Evolutionary conservation across 2,113 vertebrate genomes (phyloP).

Genomic region (Oceanites oceanicus): DNA sequence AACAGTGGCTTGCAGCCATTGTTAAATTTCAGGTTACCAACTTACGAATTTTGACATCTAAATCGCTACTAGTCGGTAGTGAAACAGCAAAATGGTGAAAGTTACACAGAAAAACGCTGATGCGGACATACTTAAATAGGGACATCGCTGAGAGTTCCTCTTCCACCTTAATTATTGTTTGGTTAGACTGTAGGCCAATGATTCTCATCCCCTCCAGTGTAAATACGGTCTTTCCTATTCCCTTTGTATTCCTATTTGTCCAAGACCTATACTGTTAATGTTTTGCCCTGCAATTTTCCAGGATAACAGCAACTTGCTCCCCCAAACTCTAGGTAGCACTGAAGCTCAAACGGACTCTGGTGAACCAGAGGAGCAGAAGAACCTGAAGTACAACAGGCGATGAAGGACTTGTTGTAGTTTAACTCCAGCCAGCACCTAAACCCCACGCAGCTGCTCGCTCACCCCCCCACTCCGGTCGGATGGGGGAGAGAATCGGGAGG

Average conservation of each 20-base stretch:
- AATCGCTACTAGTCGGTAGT: background rate
- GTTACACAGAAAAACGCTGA: background rate
- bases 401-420: no score
- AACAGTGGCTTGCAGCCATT: background rate
- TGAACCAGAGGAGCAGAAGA: background rate
- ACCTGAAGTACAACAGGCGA: background rate
- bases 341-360: background rate
- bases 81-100: background rate
- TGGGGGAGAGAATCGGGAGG: no score
- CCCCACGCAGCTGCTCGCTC: no score
- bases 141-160: background rate
- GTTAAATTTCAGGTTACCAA: background rate
- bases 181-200: background rate
- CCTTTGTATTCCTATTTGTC: background rate
- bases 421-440: no score
- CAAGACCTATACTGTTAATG: background rate
- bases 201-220: background rate
- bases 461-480: no score
- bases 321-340: background rate
- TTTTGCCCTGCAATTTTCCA: background rate
- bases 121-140: background rate
- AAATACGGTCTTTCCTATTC: background rate
- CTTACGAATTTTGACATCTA: background rate
- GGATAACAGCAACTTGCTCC: background rate
- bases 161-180: constrained; percentile 9